Conservation (phyloP, 2,797 vertebrate species). For the Tarsius wallacei region DNA sequence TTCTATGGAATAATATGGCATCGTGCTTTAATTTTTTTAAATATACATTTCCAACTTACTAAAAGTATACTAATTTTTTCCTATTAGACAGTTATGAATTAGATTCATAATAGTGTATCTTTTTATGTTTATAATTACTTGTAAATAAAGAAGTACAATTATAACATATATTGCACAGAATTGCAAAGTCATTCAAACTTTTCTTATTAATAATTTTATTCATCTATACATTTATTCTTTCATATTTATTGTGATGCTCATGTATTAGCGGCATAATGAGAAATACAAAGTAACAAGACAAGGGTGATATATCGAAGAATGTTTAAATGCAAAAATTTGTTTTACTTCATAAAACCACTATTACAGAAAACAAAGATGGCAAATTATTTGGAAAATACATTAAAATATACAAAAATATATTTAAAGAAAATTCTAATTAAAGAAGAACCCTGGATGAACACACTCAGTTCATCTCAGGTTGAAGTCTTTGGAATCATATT, state of each 20-base stretch:
- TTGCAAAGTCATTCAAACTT: not conserved
- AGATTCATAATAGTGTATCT: not conserved
- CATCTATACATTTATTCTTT: not conserved
- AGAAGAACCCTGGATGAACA: not conserved
- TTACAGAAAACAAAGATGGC: not conserved
- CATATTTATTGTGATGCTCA: not conserved
- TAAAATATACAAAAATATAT: no score
- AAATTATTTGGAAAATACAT: not conserved
- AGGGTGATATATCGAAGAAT: not conserved
- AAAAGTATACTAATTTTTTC: not conserved
- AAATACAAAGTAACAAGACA: not conserved
- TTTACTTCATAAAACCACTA: not conserved
- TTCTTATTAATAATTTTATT: not conserved
- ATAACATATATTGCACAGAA: not conserved
- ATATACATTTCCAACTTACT: not conserved
- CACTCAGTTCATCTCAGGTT: not conserved
- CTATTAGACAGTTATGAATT: not conserved
- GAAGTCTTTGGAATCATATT: not conserved
- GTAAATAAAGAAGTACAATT: not conserved
- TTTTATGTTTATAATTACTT: not conserved
- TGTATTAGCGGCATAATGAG: not conserved
- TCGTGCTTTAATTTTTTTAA: not conserved
- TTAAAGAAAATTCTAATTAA: not conserved
- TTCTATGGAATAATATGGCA: not conserved
- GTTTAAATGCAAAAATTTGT: not conserved